Evolutionary conservation across 2,888 invertebrate genomes (phyloP).

Genomic region (Drosophila incognita): DNA sequence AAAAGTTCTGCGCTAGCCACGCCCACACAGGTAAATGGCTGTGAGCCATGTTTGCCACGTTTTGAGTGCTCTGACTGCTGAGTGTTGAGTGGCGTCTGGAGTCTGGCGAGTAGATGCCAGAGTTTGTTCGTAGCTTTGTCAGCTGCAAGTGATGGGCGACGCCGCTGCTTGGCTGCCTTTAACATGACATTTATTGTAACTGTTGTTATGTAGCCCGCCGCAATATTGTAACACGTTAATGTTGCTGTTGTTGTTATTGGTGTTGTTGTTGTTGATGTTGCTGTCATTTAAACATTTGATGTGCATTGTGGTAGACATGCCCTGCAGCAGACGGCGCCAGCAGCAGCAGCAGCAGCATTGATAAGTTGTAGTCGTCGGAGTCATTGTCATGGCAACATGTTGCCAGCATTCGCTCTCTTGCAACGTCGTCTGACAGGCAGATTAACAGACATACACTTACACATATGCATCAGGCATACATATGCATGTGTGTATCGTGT

Average conservation of each 20-base stretch:
- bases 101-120: slow-evolving; percentile 10
- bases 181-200: slow-evolving; percentile 84
- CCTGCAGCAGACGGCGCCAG: slow-evolving; percentile 62
- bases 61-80: slow-evolving; percentile 18
- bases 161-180: slow-evolving; percentile 66
- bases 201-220: slow-evolving; percentile 53
- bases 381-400: slow-evolving; percentile 81
- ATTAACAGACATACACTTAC: slow-evolving; percentile 30
- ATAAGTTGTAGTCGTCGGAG: slow-evolving; percentile 51
- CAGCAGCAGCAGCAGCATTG: slow-evolving; percentile 50
- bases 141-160: slow-evolving; percentile 70
- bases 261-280: slow-evolving; percentile 49
- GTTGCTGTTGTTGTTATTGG: slow-evolving; percentile 7
- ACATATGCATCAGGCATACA: slow-evolving; percentile 4
- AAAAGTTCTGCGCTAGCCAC: slow-evolving; percentile 56
- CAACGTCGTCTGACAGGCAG: slow-evolving; percentile 37
- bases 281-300: slow-evolving; percentile 78
- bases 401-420: slow-evolving; percentile 52
- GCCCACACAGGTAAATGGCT: slow-evolving; percentile 68
- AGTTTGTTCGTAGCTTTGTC: slow-evolving; percentile 37
- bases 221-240: slow-evolving; percentile 56
- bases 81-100: slow-evolving; percentile 50
- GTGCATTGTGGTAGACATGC: slow-evolving; percentile 74
- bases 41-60: slow-evolving; percentile 57
- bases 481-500: slow-evolving; percentile 5